Conservation (phyloP, 2,797 vertebrate genomes). For the Vespertilio murinus region DNA sequence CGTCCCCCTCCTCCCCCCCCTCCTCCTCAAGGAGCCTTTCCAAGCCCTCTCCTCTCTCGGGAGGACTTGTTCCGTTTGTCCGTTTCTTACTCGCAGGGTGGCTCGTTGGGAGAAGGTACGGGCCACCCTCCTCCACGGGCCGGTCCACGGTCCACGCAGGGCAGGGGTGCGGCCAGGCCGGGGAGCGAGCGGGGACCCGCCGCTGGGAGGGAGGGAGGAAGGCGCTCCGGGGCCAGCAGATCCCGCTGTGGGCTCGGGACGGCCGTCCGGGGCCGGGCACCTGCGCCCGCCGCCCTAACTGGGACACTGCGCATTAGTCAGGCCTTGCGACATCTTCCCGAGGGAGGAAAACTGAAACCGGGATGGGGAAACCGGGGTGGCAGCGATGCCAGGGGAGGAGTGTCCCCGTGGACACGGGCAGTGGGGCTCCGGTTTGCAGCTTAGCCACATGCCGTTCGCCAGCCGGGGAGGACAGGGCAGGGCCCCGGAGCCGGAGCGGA, state of each 20-base stretch:
- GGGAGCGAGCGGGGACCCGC: too few relatives aligned
- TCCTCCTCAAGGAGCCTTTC: too few relatives aligned
- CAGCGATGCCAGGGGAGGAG: constrained; percentile 30
- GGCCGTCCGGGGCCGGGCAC: neutral
- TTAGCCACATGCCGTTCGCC: neutral
- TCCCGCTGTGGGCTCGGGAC: neutral
- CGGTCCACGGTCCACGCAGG: accelerated
- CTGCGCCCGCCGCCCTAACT: neutral
- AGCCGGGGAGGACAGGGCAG: neutral
- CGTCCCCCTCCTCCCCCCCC: too few relatives aligned
- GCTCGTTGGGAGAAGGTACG: too few relatives aligned
- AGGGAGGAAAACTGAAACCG: constrained; percentile 74
- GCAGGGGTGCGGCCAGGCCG: too few relatives aligned
- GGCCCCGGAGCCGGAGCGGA: neutral
- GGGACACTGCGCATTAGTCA: constrained; percentile 70
- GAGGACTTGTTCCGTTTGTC: too few relatives aligned
- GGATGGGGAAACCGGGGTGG: constrained; percentile 59
- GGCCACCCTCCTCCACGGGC: too few relatives aligned
- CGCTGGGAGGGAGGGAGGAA: neutral
- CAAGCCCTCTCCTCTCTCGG: too few relatives aligned
- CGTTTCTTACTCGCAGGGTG: too few relatives aligned
- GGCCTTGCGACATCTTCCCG: constrained; percentile 65
- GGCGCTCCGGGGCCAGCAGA: neutral
- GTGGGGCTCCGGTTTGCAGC: neutral
- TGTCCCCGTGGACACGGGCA: neutral